phyloP scores from a whole-genome alignment of 1,140 invertebrate genomes.

The Acromyrmex echinatior region DNA sequence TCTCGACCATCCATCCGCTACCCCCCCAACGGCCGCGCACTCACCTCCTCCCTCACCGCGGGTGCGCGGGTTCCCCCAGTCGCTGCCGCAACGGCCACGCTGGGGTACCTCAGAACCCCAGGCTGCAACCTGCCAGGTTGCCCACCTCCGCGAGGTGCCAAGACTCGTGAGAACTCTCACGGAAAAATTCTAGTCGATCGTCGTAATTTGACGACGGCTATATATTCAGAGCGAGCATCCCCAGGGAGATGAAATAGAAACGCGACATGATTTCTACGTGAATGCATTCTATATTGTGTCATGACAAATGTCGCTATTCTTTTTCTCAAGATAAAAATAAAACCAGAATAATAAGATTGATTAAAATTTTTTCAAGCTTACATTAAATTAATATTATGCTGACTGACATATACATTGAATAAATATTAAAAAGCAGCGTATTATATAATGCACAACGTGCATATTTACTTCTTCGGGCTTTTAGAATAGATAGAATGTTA shows the following conservation, averaged over 20 bases:
- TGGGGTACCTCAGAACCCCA: slow-evolving; percentile 86
- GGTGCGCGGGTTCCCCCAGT: slow-evolving; percentile 85
- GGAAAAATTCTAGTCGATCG: slow-evolving; percentile 76
- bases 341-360: slow-evolving; percentile 3
- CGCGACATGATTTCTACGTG: slow-evolving; percentile 46
- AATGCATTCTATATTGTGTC: slow-evolving; percentile 14
- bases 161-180: slow-evolving; percentile 76
- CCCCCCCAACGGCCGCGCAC: slow-evolving; percentile 67
- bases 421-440: not conserved
- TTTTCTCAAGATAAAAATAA: not conserved
- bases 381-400: not conserved
- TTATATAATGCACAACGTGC: not conserved
- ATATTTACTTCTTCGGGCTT: not conserved
- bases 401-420: not conserved
- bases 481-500: not conserved
- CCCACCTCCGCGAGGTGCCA: slow-evolving; percentile 73
- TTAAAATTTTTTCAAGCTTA: not conserved
- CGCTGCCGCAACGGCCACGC: slow-evolving; percentile 85
- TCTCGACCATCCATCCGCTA: slow-evolving; percentile 60
- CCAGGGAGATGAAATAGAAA: slow-evolving; percentile 22
- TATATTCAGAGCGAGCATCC: slow-evolving; percentile 17
- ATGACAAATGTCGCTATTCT: not conserved
- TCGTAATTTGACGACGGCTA: slow-evolving; percentile 62
- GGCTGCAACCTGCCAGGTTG: slow-evolving; percentile 71
- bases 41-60: slow-evolving; percentile 80